Evolutionary conservation across 2,797 vertebrate species (phyloP), one percentile per base, ranked within the genome.

Genomic region (Melopsittacus undulatus): DNA sequence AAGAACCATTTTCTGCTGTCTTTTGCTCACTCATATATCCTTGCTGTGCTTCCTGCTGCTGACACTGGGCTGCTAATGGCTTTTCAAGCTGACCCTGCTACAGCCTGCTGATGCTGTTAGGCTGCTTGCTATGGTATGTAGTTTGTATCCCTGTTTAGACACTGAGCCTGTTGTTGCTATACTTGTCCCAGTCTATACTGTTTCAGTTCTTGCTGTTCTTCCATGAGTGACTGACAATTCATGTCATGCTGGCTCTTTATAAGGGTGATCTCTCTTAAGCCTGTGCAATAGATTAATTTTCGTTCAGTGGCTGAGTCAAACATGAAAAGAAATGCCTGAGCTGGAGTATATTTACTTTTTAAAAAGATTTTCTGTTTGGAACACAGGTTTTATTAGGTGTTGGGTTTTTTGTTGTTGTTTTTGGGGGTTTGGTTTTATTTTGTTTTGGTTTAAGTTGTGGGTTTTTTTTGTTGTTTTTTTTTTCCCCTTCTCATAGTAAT

Each of bases 341-440:
- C 10, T 49, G 17, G 14, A 56, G 21, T 6, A 0, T 7, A 16
- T 62, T 52, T 4, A 2, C 2, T 40, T 26, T 40, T 62, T 23
- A 5, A 6, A 6, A 57, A 29, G 0, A 20, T 57, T 69, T 90
- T 59, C 1, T 36, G 63, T 92, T 32, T 20, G 9, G 24, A 72
- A 17, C 5, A 63, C 14, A 10, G 45, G 12, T 46, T 23, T 52
- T 54, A 20, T 42, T 43, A 24, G 22, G 22, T 23, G 22, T 26
- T 49, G 2, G 48, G 2, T 8, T 13, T 5, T 15, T 23, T n/a
- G 3, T n/a, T 21, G 3, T 20, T 54, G 18, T 5, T 30, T 52
- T 11, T 36, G 36, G 36, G 36, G 29, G 5, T 13, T 54, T n/a
- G 21, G 20, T 11, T 45, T 21, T 20, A 19, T 45, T 45, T 45